phyloP scores from a whole-genome alignment of 2,888 invertebrate genomes.

The Chrysomela aeneicollis region DNA sequence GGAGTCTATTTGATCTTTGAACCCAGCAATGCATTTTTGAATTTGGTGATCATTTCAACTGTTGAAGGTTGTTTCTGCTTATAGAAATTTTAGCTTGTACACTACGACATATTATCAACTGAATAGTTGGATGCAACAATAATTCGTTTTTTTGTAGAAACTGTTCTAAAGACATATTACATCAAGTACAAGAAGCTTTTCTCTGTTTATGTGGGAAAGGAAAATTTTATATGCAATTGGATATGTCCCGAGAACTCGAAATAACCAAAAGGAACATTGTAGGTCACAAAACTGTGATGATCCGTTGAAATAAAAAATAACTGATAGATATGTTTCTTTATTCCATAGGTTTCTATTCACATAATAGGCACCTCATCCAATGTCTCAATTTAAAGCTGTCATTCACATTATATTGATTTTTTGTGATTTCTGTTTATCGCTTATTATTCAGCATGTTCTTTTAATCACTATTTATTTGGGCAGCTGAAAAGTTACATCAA shows the following conservation, averaged over 20 bases:
- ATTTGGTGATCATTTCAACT: no score
- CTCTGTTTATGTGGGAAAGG: conserved; percentile 35
- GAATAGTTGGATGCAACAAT: background rate
- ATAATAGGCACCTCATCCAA: conserved; percentile 16
- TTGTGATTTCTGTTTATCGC: conserved; percentile 19
- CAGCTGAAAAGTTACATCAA: conserved; percentile 69
- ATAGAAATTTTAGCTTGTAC: no score
- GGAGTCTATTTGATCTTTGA: no score
- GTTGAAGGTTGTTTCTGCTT: no score
- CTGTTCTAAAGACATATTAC: conserved; percentile 34
- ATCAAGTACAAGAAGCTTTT: conserved; percentile 43
- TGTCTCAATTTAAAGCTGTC: background rate
- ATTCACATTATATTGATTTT: background rate
- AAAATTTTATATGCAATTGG: conserved; percentile 36
- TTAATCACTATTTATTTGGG: conserved; percentile 54
- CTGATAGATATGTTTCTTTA: conserved; percentile 7
- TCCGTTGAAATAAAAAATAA: background rate
- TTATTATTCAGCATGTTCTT: background rate
- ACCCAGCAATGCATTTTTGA: no score
- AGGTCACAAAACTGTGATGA: background rate
- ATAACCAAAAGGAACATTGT: background rate
- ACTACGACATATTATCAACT: background rate
- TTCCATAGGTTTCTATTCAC: background rate
- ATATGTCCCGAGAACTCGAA: conserved; percentile 26
- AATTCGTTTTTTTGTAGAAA: conserved; percentile 31